phyloP scores from a whole-genome alignment of 2,888 invertebrate genomes.

The Hoplodrina ambigua region DNA sequence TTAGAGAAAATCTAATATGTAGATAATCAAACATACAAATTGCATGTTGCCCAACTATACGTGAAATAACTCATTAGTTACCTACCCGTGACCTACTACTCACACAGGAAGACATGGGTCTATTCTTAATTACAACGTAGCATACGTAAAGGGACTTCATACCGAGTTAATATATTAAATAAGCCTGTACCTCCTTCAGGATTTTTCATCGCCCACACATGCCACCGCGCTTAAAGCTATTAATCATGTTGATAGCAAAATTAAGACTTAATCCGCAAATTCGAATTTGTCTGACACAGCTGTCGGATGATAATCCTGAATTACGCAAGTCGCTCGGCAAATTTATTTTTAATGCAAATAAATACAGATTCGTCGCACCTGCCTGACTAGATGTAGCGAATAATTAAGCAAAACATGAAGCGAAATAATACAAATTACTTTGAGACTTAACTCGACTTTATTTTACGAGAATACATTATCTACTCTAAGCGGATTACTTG shows the following conservation, averaged over 20 bases:
- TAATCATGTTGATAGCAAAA: slow-evolving; percentile 81
- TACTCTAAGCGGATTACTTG: slow-evolving; percentile 78
- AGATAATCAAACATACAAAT: slow-evolving; percentile 9
- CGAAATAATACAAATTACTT: slow-evolving; percentile 88
- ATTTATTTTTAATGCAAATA: slow-evolving; percentile 89
- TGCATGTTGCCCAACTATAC: slow-evolving; percentile 17
- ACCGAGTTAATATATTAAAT: slow-evolving; percentile 30
- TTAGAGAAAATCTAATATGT: neutral
- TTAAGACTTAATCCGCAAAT: slow-evolving; percentile 85
- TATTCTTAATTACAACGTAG: slow-evolving; percentile 38
- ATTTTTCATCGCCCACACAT: slow-evolving; percentile 59
- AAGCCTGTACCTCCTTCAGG: slow-evolving; percentile 39
- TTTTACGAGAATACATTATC: slow-evolving; percentile 79
- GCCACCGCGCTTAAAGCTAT: slow-evolving; percentile 69
- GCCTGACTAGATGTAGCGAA: slow-evolving; percentile 85
- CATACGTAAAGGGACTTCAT: slow-evolving; percentile 25
- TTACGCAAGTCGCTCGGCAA: slow-evolving; percentile 83
- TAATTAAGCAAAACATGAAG: slow-evolving; percentile 87
- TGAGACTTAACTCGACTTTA: slow-evolving; percentile 83
- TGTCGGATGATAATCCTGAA: slow-evolving; percentile 86
- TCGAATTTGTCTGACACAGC: slow-evolving; percentile 84
- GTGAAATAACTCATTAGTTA: slow-evolving; percentile 45
- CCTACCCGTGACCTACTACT: slow-evolving; percentile 24
- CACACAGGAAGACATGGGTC: slow-evolving; percentile 42
- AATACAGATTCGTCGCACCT: slow-evolving; percentile 89